These are phyloP conservation scores for Orestias chungarensis DNA, from an alignment of 2,797 vertebrate genomes.

Conservation along the genomic window DNA sequence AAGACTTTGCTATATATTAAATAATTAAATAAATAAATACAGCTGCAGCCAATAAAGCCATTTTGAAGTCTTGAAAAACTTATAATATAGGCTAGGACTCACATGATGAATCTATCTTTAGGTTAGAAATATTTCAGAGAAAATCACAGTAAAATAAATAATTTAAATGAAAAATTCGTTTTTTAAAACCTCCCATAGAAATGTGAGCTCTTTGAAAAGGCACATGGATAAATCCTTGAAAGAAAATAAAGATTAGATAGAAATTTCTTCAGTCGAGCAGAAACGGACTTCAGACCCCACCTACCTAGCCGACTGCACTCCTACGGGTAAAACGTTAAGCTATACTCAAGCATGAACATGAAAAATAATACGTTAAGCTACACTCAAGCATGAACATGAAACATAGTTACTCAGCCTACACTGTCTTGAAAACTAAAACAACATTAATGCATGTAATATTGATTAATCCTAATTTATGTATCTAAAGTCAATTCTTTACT, in stretches of 20 bases:
- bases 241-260: conserved; percentile 5
- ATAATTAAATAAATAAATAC: too few species aligned
- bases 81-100: too few species aligned
- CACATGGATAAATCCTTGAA: background rate
- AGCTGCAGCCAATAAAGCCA: too few species aligned
- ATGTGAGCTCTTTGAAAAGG: background rate
- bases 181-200: background rate
- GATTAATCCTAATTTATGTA: background rate
- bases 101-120: too few species aligned
- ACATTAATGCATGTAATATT: background rate
- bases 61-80: too few species aligned
- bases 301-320: background rate
- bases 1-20: too few species aligned
- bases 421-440: background rate
- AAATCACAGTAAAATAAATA: too few species aligned
- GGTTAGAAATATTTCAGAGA: too few species aligned
- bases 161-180: too few species aligned
- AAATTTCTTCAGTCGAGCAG: background rate
- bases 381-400: conserved; percentile 10
- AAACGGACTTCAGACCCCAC: conserved; percentile 1
- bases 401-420: background rate
- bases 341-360: too few species aligned
- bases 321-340: background rate
- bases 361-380: too few species aligned
- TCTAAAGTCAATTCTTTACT: background rate